Percentiles rank a stretch among this genome's conserved stretches.
Conservation (phyloP, 1,140 invertebrate genomes). For the Drosophila neocordata region DNA sequence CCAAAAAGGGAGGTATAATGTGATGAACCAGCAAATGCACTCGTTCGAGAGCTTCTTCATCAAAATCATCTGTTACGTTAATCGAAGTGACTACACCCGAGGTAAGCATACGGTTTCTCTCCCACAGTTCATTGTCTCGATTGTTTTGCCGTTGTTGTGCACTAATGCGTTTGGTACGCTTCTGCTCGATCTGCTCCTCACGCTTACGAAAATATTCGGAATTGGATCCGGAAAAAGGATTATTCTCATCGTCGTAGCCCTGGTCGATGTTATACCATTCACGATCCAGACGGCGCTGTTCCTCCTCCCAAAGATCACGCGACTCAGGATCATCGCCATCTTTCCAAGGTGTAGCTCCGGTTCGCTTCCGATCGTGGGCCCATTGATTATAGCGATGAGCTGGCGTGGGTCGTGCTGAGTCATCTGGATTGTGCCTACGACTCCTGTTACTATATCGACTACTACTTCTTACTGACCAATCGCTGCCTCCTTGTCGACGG, state of each 20-base stretch:
- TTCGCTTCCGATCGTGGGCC: conserved; percentile 87
- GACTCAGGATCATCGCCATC: conserved; percentile 86
- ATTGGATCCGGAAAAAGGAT: conserved; percentile 95
- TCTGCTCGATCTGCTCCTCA: conserved; percentile 95
- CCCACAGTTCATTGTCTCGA: conserved; percentile 99
- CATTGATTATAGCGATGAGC: conserved; percentile 91
- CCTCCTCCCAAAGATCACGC: conserved; percentile 94
- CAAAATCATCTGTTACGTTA: conserved; percentile 95
- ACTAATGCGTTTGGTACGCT: conserved; percentile 94
- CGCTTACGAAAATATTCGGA: conserved; percentile 95
- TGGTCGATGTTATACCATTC: conserved; percentile 99
- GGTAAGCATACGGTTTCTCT: conserved; percentile 98
- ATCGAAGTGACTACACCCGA: conserved; percentile 96
- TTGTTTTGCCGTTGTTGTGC: conserved; percentile 97
- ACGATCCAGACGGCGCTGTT: conserved; percentile 95
- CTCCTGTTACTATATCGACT: conserved; percentile 63
- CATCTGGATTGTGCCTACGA: conserved; percentile 86
- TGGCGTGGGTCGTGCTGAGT: conserved; percentile 90
- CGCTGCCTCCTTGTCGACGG: conserved; percentile 85
- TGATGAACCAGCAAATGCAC: conserved; percentile 99
- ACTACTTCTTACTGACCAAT: conserved; percentile 68
- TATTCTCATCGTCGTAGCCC: conserved; percentile 95
- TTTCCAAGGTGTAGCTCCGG: conserved; percentile 86
- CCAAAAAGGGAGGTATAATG: conserved; percentile 99
- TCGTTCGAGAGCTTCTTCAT: conserved; percentile 94